Base-by-base conservation (phyloP, 2,797 vertebrate species). In the Cynodonichthys magdalenae region DNA sequence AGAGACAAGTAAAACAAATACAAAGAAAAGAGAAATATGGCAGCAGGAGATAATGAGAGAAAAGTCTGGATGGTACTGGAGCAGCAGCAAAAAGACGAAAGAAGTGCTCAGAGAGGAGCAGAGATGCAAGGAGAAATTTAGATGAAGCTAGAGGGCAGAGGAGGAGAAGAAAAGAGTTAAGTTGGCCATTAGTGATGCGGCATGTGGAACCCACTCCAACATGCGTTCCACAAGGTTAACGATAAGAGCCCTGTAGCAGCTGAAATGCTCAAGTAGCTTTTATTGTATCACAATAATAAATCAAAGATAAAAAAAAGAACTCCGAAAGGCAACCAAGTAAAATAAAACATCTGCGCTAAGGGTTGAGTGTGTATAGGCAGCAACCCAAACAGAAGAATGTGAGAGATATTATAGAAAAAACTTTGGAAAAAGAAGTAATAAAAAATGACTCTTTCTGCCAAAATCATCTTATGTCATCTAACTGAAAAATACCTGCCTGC, bases 211-310 rank as follows among this genome's bases (percentile, higher is more conserved):
- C 71, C 85, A 74, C 78, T 87, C 87, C 78, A 69, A 87, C 82
- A 81, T 70, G 84, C 87, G 90, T 92, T 94, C 89, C 92, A 90
- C 92, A 93, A 94, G 92, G 93, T 94, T 94, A 94, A 94, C 93
- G 93, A 94, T 93, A 93, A 93, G 88, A 90, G 91, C 90, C 90
- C 89, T 80, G 86, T 87, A 83, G 90, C 88, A 90, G 90, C 90
- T 89, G 91, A 92, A 93, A 94, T 93, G 93, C 93, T 93, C 92
- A 94, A 94, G 92, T 93, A 94, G 93, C 92, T 94, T 94, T 94
- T 94, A 94, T 94, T 91, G 92, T 94, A 93, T 94, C 93, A 93
- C 94, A 93, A 94, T 94, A 93, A 94, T 94, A 92, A 94, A 94
- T 94, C 92, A 94, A 92, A 94, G 92, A 93, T 94, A 92, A 94